Conservation (phyloP, 2,888 invertebrate species). For the Rugalucina vietnamica region DNA sequence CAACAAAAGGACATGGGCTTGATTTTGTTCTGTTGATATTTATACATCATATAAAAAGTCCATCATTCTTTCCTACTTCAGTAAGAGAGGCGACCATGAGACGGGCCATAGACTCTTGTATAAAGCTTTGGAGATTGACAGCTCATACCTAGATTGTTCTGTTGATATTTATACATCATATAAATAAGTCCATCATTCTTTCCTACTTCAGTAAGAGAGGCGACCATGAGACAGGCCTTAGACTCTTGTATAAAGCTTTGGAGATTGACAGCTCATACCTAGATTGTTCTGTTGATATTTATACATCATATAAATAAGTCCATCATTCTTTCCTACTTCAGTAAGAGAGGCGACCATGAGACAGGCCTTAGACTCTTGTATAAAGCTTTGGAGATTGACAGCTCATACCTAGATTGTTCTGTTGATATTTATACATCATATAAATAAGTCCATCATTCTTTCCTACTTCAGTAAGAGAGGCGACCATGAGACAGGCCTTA, state of each 20-base stretch:
- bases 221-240: constrained; percentile 89
- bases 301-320: no score
- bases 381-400: constrained; percentile 83
- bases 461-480: constrained; percentile 84
- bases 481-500: constrained; percentile 89
- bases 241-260: constrained; percentile 88
- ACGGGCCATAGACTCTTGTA: constrained; percentile 91
- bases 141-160: constrained; percentile 56
- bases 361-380: constrained; percentile 91
- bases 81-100: constrained; percentile 88
- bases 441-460: neutral
- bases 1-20: no score
- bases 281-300: no score
- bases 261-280: constrained; percentile 62
- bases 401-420: constrained; percentile 56
- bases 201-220: constrained; percentile 84
- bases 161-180: no score
- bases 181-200: no score
- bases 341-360: constrained; percentile 88
- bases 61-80: constrained; percentile 16
- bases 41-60: no score
- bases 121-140: constrained; percentile 83
- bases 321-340: constrained; percentile 16
- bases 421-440: no score
- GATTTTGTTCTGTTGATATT: no score